Conservation (phyloP, 2,113 vertebrate genomes). For the Tetraodon nigroviridis region DNA sequence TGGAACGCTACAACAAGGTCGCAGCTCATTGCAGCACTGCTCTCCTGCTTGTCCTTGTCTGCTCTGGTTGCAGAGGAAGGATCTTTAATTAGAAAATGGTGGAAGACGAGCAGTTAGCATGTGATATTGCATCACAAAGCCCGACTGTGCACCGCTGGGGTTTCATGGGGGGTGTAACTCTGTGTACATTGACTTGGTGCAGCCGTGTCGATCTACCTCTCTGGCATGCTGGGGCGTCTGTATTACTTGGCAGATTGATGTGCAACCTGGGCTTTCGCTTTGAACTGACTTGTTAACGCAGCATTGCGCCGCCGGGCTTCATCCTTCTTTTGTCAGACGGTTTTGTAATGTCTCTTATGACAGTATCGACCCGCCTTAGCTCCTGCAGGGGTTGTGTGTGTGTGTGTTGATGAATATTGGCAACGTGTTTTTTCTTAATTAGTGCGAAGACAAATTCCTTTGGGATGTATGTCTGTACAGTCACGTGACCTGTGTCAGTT, state of each 20-base stretch:
- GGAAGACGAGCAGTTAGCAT: neutral
- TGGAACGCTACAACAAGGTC: conserved; percentile 57
- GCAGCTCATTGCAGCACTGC: conserved; percentile 34
- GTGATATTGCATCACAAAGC: conserved; percentile 10
- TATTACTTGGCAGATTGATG: conserved; percentile 63
- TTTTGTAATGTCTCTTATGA: conserved; percentile 63
- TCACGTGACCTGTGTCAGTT: too few species aligned
- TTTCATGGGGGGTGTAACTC: conserved; percentile 24
- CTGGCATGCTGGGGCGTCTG: conserved; percentile 42
- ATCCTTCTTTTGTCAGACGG: conserved; percentile 49
- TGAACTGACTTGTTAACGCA: conserved; percentile 57
- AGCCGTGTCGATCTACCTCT: conserved; percentile 30
- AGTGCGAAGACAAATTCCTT: conserved; percentile 50
- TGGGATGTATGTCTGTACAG: conserved; percentile 26
- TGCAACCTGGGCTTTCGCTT: conserved; percentile 44
- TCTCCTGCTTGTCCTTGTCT: conserved; percentile 57
- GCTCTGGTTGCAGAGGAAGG: conserved; percentile 22
- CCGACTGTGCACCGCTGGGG: neutral
- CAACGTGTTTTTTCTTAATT: conserved; percentile 62
- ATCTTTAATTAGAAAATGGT: conserved; percentile 49
- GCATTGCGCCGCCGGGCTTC: conserved; percentile 49
- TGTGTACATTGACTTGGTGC: conserved; percentile 23
- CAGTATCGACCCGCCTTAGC: conserved; percentile 50
- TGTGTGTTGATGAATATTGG: conserved; percentile 43
- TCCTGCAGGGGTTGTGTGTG: conserved; percentile 22